Percentiles rank a stretch among this genome's conserved stretches.
phyloP scores from a whole-genome alignment of 1,140 invertebrate species.

The Condylostylus longicornis region DNA sequence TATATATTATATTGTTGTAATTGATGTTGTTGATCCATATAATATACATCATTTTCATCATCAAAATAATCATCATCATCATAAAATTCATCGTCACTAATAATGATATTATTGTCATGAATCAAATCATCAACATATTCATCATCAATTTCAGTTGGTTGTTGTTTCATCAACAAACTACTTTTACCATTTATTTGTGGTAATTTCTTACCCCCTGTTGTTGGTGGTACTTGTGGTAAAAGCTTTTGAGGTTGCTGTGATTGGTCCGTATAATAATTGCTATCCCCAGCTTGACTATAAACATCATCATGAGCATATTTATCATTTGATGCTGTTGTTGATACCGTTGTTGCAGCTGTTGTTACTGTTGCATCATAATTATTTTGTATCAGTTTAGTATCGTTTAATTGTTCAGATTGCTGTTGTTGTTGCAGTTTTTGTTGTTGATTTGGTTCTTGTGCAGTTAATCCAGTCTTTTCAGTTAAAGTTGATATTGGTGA shows the following conservation, averaged over 20 bases:
- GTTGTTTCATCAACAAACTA: conserved; percentile 22
- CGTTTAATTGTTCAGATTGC: conserved; percentile 12
- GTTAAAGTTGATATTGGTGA: too few species aligned
- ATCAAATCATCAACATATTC: conserved; percentile 11
- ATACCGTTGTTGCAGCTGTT: conserved; percentile 7
- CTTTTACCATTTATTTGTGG: conserved; percentile 29
- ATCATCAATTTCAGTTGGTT: conserved; percentile 27
- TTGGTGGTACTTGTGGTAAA: conserved; percentile 18
- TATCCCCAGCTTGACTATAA: conserved; percentile 1
- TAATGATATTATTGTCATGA: conserved; percentile 10
- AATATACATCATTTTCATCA: conserved; percentile 26
- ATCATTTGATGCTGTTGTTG: conserved; percentile 3
- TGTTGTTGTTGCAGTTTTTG: conserved; percentile 11
- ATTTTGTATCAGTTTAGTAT: too few species aligned
- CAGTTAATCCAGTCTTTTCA: too few species aligned
- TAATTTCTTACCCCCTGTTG: conserved; percentile 27
- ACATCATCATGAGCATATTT: too few species aligned
- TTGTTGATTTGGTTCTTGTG: conserved; percentile 11
- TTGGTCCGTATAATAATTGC: conserved; percentile 16
- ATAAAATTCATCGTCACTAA: conserved; percentile 9
- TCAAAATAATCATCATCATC: conserved; percentile 20
- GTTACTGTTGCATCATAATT: not conserved
- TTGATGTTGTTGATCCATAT: conserved; percentile 19
- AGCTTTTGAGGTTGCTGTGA: conserved; percentile 10
- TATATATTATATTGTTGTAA: too few species aligned